Percentiles rank a stretch among this genome's conserved stretches.
Conservation (phyloP, 2,113 vertebrate species). For the Turnix velox region DNA sequence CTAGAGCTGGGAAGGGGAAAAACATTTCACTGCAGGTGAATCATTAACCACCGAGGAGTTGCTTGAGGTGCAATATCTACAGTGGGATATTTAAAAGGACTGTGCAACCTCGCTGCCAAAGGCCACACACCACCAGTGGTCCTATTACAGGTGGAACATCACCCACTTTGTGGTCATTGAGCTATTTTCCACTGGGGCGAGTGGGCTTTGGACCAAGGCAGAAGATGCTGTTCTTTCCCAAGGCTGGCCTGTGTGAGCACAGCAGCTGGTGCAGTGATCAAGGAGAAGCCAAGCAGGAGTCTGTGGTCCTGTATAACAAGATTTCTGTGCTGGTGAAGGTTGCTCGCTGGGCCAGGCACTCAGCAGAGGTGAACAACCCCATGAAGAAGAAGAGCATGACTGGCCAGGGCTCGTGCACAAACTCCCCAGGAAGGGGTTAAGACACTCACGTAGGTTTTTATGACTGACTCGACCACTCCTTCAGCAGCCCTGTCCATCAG, state of each 20-base stretch:
- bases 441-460: conserved; percentile 44
- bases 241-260: neutral
- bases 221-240: neutral
- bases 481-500: conserved; percentile 46
- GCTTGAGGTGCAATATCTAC: neutral
- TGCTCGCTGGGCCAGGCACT: neutral
- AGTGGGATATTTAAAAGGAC: neutral
- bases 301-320: neutral
- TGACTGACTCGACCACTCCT: conserved; percentile 45
- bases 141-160: neutral
- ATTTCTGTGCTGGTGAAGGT: conserved; percentile 13
- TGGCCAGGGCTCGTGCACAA: conserved; percentile 10
- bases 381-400: neutral
- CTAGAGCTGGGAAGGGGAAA: neutral
- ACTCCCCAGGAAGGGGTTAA: conserved; percentile 6
- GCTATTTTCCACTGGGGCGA: neutral
- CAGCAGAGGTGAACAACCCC: conserved; percentile 7
- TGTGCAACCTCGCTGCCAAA: fast-evolving
- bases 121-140: fast-evolving
- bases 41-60: neutral
- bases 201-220: neutral
- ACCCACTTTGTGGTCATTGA: neutral
- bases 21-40: neutral
- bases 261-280: conserved; percentile 1
- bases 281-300: conserved; percentile 33